A percentile compares a stretch with the other conserved stretches of the same genome.
phyloP scores from a whole-genome alignment of 2,797 vertebrate genomes.

The Rhinichthys osculus region DNA sequence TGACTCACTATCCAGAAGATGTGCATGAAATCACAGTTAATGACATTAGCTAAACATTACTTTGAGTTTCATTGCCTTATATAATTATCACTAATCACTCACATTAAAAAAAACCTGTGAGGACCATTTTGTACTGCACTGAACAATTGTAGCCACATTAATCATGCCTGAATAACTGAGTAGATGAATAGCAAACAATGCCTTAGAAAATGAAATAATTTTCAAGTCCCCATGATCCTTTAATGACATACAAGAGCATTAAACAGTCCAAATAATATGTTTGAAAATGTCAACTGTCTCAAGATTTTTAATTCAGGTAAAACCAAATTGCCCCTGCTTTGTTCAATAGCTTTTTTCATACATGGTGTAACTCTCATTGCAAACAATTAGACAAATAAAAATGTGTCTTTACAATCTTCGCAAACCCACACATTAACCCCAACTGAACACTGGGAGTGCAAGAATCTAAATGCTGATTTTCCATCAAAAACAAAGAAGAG shows the following conservation, averaged over 20 bases:
- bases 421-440: neutral
- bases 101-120: neutral
- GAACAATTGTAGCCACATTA: neutral
- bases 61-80: neutral
- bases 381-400: no score
- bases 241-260: neutral
- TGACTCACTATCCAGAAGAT: neutral
- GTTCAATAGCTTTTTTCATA: neutral
- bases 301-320: neutral
- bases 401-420: neutral
- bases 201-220: conserved; percentile 4
- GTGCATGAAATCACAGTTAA: neutral
- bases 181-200: neutral
- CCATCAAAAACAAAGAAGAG: neutral
- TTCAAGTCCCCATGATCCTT: neutral
- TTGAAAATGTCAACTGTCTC: neutral
- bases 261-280: neutral
- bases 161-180: neutral
- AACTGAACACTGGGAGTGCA: neutral
- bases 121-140: neutral
- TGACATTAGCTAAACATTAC: conserved; percentile 14
- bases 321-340: no score
- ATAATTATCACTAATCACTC: neutral
- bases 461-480: conserved; percentile 1
- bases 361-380: neutral